phyloP scores from a whole-genome alignment of 2,888 invertebrate species.

The Kryphioiulus occultus region DNA sequence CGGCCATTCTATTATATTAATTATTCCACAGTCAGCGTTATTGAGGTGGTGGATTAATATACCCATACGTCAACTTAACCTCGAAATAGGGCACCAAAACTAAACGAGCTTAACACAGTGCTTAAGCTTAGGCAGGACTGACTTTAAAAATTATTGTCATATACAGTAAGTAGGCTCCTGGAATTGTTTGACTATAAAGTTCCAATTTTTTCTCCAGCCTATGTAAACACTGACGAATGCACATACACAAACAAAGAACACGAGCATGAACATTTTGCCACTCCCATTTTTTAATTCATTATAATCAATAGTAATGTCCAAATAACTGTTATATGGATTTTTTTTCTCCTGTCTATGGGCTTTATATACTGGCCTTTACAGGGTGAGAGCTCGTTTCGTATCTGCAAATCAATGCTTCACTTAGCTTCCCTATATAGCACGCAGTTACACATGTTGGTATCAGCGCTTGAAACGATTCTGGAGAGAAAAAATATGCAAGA shows the following conservation, averaged over 20 bases:
- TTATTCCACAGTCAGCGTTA: too few relatives aligned
- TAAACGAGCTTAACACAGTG: too few relatives aligned
- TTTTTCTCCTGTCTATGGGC: not conserved
- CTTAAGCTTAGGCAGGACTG: too few relatives aligned
- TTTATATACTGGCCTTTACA: not conserved
- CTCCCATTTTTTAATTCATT: conserved; percentile 1
- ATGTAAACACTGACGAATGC: not conserved
- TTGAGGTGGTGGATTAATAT: too few relatives aligned
- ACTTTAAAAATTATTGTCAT: too few relatives aligned
- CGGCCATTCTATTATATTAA: too few relatives aligned
- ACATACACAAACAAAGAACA: not conserved
- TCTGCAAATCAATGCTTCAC: not conserved
- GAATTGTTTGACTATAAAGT: not conserved
- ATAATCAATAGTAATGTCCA: not conserved
- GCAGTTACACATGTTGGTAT: too few relatives aligned
- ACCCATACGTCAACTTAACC: too few relatives aligned
- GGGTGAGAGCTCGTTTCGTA: not conserved
- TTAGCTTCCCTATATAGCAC: not conserved
- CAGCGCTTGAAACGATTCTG: not conserved
- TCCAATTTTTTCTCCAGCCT: not conserved
- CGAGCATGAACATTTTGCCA: not conserved
- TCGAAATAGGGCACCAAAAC: too few relatives aligned
- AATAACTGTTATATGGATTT: not conserved
- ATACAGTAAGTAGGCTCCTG: too few relatives aligned
- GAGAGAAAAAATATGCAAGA: not conserved